phyloP scores from a whole-genome alignment of 2,888 invertebrate genomes.

The Drosophila vallismaia region DNA sequence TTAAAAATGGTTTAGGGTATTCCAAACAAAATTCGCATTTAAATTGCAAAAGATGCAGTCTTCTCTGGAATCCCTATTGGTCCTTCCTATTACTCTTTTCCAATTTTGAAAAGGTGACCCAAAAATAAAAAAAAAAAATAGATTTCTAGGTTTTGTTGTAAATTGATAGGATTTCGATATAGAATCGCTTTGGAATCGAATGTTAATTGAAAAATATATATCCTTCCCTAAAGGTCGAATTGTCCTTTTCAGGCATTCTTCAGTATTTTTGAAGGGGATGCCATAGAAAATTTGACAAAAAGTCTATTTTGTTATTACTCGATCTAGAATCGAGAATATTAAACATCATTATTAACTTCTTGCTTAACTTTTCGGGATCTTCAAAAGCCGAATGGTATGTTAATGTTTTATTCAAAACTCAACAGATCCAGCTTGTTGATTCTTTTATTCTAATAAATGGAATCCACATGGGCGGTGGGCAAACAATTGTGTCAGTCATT shows the following conservation, averaged over 20 bases:
- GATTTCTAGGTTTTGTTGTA: no score
- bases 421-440: constrained; percentile 8
- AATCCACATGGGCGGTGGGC: not conserved
- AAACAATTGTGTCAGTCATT: constrained; percentile 28
- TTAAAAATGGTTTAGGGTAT: not conserved
- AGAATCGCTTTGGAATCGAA: no score
- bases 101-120: no score
- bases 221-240: no score
- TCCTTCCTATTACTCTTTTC: no score
- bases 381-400: not conserved
- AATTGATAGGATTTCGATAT: no score
- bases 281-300: not conserved
- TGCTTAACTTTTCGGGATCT: not conserved
- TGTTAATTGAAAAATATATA: no score
- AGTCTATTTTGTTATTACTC: no score
- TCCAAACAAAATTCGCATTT: not conserved
- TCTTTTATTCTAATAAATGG: not conserved
- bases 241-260: no score
- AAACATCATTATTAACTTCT: no score
- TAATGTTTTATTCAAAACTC: not conserved
- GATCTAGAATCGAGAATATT: no score
- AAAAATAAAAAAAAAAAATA: no score
- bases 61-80: not conserved
- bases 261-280: not conserved
- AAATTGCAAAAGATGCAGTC: not conserved